These are phyloP conservation scores for Argyresthia albistria DNA, from an alignment of 2,888 invertebrate species.

Conservation along the genomic window DNA sequence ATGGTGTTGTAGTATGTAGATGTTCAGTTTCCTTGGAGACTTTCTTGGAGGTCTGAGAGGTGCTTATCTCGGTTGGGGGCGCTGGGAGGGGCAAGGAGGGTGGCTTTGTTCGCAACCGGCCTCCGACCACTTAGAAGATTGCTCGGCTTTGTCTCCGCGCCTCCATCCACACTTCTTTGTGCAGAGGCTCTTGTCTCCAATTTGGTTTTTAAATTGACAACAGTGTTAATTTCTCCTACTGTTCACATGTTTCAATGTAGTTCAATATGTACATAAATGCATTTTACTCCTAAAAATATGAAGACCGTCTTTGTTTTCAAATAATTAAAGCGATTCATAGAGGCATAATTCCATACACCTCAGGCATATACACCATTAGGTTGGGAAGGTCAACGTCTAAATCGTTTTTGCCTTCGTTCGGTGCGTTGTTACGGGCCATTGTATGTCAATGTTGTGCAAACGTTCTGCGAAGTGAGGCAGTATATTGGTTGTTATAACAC, in stretches of 20 bases:
- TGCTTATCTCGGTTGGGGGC: constrained; percentile 40
- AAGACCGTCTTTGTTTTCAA: no score
- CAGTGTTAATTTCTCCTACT: background rate
- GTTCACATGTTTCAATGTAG: no score
- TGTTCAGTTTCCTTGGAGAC: constrained; percentile 38
- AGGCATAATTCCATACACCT: constrained; percentile 26
- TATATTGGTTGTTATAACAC: background rate
- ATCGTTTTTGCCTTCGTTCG: constrained; percentile 50
- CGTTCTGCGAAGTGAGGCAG: constrained; percentile 22
- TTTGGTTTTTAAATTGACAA: constrained; percentile 37
- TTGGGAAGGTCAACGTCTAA: constrained; percentile 37
- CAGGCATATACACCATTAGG: constrained; percentile 28
- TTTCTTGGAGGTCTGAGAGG: constrained; percentile 40
- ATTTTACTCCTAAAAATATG: no score
- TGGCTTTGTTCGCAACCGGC: constrained; percentile 45
- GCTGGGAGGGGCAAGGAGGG: constrained; percentile 19
- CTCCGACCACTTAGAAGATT: constrained; percentile 65
- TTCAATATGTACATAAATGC: no score
- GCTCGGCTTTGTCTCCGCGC: constrained; percentile 53
- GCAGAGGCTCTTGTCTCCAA: constrained; percentile 32
- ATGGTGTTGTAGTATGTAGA: constrained; percentile 21
- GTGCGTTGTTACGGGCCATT: constrained; percentile 40
- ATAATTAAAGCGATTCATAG: constrained; percentile 17
- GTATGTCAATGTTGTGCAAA: constrained; percentile 40
- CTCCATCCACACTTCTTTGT: constrained; percentile 39